These are phyloP conservation scores for Cyanoramphus novaezelandiae DNA, from an alignment of 2,113 vertebrate species.

Conservation along the genomic window DNA sequence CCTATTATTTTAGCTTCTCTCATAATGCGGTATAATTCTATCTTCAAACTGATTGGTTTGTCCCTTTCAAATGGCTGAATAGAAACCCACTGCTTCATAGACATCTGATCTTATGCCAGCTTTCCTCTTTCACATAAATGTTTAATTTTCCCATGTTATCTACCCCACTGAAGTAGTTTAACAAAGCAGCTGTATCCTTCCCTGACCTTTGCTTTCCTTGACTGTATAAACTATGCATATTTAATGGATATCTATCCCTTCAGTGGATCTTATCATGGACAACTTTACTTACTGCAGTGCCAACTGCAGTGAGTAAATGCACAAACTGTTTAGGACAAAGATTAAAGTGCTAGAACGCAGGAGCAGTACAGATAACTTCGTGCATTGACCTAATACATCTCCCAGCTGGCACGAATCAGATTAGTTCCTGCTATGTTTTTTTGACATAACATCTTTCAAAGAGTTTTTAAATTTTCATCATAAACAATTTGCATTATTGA, in stretches of 20 bases:
- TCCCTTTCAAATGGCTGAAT: not conserved
- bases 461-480: not conserved
- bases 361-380: not conserved
- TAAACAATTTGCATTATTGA: not conserved
- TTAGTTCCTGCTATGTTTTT: not conserved
- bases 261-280: not conserved
- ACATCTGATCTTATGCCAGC: not conserved
- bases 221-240: not conserved
- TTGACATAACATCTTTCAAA: not conserved
- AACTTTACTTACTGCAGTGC: not conserved
- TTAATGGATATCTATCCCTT: not conserved
- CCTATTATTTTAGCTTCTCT: not conserved
- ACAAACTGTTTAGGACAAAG: not conserved
- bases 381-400: not conserved
- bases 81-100: not conserved
- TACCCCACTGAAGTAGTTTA: not conserved
- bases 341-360: not conserved
- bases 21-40: not conserved
- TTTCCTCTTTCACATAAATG: not conserved
- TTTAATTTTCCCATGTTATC: not conserved
- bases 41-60: not conserved
- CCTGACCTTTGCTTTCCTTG: not conserved
- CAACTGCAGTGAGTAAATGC: not conserved
- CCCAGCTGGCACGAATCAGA: not conserved
- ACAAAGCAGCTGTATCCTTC: not conserved